Percentiles rank a stretch among this genome's conserved stretches.
These are phyloP conservation scores for Leguminivora glycinivorella DNA, from an alignment of 1,140 invertebrate species.

Conservation along the genomic window DNA sequence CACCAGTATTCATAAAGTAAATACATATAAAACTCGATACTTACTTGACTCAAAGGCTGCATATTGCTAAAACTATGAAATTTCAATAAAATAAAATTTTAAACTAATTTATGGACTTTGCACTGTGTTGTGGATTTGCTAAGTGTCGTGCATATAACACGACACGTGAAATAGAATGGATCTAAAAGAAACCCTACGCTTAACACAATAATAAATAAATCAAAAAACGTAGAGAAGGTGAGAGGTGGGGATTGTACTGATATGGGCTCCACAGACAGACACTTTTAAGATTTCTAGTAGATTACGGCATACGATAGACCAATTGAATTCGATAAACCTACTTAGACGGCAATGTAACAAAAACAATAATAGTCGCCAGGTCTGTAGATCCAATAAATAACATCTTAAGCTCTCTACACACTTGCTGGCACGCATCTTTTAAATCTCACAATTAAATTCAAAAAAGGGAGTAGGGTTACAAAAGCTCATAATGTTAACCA, in stretches of 20 bases:
- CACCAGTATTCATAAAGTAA: neutral
- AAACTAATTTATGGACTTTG: constrained; percentile 50
- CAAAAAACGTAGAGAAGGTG: neutral
- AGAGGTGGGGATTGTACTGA: neutral
- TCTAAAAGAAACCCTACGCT: neutral
- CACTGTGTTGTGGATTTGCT: neutral
- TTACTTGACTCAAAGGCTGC: constrained; percentile 22
- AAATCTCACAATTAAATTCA: too few relatives aligned
- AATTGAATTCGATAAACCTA: too few relatives aligned
- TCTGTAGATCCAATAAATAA: too few relatives aligned
- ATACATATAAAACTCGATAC: neutral
- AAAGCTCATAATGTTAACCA: too few relatives aligned
- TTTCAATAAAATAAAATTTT: constrained; percentile 14
- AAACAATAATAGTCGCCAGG: too few relatives aligned
- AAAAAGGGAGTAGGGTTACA: too few relatives aligned
- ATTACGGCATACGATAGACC: too few relatives aligned
- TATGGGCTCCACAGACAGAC: neutral
- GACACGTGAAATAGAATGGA: neutral
- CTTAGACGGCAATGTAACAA: too few relatives aligned
- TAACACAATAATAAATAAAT: neutral
- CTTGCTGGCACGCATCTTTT: too few relatives aligned
- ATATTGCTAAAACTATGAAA: neutral
- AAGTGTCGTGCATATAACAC: constrained; percentile 8
- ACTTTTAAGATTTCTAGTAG: too few relatives aligned
- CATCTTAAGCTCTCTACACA: too few relatives aligned